A percentile compares a stretch with the other conserved stretches of the same genome.
Evolutionary conservation across 1,140 invertebrate species (phyloP).

Genomic region (Aphis gossypii): DNA sequence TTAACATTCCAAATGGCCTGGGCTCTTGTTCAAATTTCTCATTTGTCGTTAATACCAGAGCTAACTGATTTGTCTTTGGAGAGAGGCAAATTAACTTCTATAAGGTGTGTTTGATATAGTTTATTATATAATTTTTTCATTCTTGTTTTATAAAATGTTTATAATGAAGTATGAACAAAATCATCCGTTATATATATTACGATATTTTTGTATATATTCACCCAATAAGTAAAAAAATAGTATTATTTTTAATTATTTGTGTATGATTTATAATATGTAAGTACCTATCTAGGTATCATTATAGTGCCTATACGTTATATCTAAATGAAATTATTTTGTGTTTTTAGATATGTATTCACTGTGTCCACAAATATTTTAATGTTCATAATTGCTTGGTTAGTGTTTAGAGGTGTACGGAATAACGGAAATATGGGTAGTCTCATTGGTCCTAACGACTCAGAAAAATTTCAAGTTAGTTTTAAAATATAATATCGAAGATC

Average conservation of each 20-base stretch:
- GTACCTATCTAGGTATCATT: no score
- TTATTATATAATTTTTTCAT: background rate
- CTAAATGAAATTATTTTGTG: slow-evolving; percentile 61
- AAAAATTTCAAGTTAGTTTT: slow-evolving; percentile 78
- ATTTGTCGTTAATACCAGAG: slow-evolving; percentile 86
- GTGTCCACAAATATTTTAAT: slow-evolving; percentile 80
- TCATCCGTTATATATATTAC: no score
- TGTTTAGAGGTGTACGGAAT: slow-evolving; percentile 69
- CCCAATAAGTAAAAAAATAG: no score
- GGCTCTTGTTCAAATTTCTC: slow-evolving; percentile 89
- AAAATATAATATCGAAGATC: slow-evolving; percentile 60
- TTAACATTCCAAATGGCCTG: slow-evolving; percentile 89
- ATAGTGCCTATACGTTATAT: background rate
- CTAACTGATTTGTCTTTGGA: slow-evolving; percentile 73
- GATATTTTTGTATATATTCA: no score
- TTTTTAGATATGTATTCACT: slow-evolving; percentile 80
- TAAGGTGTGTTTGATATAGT: slow-evolving; percentile 68
- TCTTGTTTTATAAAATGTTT: background rate
- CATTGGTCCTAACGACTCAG: slow-evolving; percentile 74
- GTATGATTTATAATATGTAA: no score
- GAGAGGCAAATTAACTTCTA: slow-evolving; percentile 80
- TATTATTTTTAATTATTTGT: no score
- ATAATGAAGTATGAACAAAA: background rate
- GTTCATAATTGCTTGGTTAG: slow-evolving; percentile 79
- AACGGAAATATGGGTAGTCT: slow-evolving; percentile 63